phyloP scores from a whole-genome alignment of 2,113 vertebrate species.

The Castor canadensis region DNA sequence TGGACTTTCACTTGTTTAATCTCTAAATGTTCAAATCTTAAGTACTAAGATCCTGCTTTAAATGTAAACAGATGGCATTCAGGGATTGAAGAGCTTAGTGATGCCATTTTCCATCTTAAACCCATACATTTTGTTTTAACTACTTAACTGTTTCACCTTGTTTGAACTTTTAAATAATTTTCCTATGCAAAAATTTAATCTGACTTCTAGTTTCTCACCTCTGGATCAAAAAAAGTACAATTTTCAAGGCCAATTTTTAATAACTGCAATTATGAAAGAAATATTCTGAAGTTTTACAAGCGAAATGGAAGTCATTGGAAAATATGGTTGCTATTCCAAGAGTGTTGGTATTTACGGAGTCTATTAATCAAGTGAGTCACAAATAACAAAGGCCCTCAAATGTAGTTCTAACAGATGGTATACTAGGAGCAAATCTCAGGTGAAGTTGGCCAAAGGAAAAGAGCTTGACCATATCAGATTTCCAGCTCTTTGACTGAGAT shows the following conservation, averaged over 20 bases:
- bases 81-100: not conserved
- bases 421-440: not conserved
- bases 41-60: constrained; percentile 13
- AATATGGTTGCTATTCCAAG: not conserved
- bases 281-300: constrained; percentile 8
- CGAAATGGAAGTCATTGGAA: constrained; percentile 31
- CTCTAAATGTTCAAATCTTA: constrained; percentile 51
- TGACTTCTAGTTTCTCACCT: constrained; percentile 9
- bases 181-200: constrained; percentile 27
- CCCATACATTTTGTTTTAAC: not conserved
- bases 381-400: not conserved
- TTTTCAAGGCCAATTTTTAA: not conserved
- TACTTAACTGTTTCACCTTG: not conserved
- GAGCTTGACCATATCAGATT: not conserved
- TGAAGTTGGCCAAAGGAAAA: not conserved
- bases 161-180: not conserved
- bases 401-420: not conserved
- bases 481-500: not conserved
- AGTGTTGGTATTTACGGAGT: not conserved
- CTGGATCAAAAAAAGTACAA: not conserved
- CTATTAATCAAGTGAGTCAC: constrained; percentile 22
- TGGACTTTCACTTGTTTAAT: constrained; percentile 50
- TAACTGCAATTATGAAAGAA: not conserved
- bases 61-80: constrained; percentile 28
- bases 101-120: not conserved